Evolutionary conservation across 2,797 vertebrate species (phyloP).

Genomic region (Trematomus bernacchii): DNA sequence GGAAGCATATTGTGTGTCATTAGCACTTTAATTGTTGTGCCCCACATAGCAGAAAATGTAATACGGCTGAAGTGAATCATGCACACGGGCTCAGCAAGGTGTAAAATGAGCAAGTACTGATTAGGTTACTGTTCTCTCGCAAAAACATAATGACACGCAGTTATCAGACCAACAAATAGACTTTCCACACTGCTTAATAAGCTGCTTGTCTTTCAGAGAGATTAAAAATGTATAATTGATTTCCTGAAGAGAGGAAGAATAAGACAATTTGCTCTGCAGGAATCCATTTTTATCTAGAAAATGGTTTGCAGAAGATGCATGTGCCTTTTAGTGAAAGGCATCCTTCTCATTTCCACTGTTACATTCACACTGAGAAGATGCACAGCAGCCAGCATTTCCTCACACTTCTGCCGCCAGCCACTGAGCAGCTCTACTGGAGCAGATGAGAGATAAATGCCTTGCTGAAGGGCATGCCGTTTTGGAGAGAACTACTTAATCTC

Average conservation of each 20-base stretch:
- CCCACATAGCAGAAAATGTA: conserved; percentile 30
- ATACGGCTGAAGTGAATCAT: conserved; percentile 45
- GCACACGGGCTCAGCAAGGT: conserved; percentile 51
- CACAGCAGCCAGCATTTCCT: conserved; percentile 13
- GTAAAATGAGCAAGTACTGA: conserved; percentile 57
- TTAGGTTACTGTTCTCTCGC: conserved; percentile 29
- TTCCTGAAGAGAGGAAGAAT: conserved; percentile 19
- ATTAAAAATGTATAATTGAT: conserved; percentile 30
- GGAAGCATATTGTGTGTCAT: conserved; percentile 51
- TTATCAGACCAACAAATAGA: conserved; percentile 54
- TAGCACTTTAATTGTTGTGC: conserved; percentile 28
- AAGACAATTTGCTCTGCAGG: conserved; percentile 14
- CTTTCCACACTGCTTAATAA: conserved; percentile 16
- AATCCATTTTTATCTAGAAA: not conserved
- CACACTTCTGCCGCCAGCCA: conserved; percentile 1
- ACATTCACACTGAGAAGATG: conserved; percentile 8
- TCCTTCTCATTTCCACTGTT: conserved; percentile 1
- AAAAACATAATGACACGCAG: conserved; percentile 38
- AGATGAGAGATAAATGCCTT: conserved; percentile 39
- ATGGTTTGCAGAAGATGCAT: conserved; percentile 9
- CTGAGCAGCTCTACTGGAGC: conserved; percentile 24
- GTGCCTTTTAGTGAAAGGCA: not conserved
- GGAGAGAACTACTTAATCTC: conserved; percentile 23
- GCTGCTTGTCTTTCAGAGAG: conserved; percentile 2
- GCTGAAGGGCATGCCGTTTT: conserved; percentile 37